These are phyloP conservation scores for Drosophila aldrichi DNA, from an alignment of 2,888 invertebrate genomes.

Conservation along the genomic window DNA sequence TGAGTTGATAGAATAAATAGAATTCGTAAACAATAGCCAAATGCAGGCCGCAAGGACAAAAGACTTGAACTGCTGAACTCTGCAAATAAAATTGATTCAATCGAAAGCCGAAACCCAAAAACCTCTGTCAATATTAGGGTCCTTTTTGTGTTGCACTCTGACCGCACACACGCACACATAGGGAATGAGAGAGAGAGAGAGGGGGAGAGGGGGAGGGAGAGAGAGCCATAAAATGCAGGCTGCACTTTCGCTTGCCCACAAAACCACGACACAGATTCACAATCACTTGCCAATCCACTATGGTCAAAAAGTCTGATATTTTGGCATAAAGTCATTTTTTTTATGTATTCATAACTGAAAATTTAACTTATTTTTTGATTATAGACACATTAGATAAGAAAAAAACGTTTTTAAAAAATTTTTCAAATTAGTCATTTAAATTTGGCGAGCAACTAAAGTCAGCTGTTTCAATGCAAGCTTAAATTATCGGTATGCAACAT, in stretches of 20 bases:
- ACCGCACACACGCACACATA: slow-evolving; percentile 13
- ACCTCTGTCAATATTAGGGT: slow-evolving; percentile 32
- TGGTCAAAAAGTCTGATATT: too few relatives aligned
- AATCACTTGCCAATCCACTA: slow-evolving; percentile 48
- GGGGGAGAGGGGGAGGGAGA: neutral
- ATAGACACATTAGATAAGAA: too few relatives aligned
- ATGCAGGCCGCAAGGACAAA: neutral
- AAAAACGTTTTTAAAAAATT: too few relatives aligned
- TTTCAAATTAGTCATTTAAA: too few relatives aligned
- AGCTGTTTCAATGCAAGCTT: too few relatives aligned
- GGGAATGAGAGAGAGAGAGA: too few relatives aligned
- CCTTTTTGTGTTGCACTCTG: slow-evolving; percentile 30
- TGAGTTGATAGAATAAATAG: neutral
- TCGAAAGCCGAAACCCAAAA: slow-evolving; percentile 13
- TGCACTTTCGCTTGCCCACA: slow-evolving; percentile 70
- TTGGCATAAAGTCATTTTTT: too few relatives aligned
- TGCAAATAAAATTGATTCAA: slow-evolving; percentile 12
- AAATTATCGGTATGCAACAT: too few relatives aligned
- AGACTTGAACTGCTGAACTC: neutral
- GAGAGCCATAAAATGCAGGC: slow-evolving; percentile 6
- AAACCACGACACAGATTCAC: slow-evolving; percentile 54
- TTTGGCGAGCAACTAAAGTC: too few relatives aligned
- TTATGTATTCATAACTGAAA: too few relatives aligned
- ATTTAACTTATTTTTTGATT: too few relatives aligned
- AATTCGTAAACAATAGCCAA: neutral